Conservation (phyloP, 2,113 vertebrate genomes). For the Serranochromis macrocephalus region DNA sequence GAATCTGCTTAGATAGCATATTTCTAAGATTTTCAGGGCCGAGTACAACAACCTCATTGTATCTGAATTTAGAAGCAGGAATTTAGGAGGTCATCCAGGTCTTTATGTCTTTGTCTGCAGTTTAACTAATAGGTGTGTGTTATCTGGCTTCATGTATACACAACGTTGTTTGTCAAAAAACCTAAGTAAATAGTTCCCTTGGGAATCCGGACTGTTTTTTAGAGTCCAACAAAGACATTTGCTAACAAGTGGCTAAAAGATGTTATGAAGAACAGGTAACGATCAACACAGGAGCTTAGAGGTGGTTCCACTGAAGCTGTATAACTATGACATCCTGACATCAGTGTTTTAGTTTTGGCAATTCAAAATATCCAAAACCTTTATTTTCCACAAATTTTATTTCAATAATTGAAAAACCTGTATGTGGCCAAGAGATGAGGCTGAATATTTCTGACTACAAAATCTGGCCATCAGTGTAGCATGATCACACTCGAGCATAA, state of each 20-base stretch:
- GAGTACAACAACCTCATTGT: not conserved
- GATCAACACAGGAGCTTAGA: not conserved
- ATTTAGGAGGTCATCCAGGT: not conserved
- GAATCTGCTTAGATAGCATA: not conserved
- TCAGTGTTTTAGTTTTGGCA: not conserved
- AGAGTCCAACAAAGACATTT: not conserved
- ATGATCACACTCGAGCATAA: not conserved
- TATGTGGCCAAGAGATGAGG: not conserved
- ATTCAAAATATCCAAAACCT: not conserved
- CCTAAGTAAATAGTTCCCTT: not conserved
- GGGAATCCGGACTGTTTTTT: not conserved
- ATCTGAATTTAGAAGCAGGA: not conserved
- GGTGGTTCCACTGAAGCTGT: not conserved
- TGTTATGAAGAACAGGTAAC: not conserved
- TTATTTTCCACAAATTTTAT: not conserved
- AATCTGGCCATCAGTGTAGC: not conserved
- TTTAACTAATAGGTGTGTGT: not conserved
- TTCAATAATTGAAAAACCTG: not conserved
- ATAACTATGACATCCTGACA: not conserved
- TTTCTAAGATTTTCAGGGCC: not conserved
- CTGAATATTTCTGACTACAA: not conserved
- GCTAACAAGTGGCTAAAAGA: not conserved
- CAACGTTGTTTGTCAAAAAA: not conserved
- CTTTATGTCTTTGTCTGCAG: not conserved
- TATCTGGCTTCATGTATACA: not conserved